Percentiles rank a stretch among this genome's conserved stretches.
These are phyloP conservation scores for Microctonus hyperodae DNA, from an alignment of 2,888 invertebrate species.

Conservation along the genomic window DNA sequence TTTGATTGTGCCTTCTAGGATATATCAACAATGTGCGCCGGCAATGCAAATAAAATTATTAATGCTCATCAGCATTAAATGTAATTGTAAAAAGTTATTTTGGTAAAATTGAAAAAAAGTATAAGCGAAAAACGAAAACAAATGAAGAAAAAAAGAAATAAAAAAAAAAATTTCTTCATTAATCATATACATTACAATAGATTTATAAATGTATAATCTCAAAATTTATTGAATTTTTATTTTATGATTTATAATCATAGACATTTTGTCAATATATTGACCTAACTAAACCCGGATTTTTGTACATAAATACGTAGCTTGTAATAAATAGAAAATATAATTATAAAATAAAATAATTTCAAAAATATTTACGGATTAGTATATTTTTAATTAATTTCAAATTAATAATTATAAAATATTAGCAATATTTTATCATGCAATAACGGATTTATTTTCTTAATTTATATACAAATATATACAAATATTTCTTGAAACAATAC, in stretches of 20 bases:
- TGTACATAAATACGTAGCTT: background rate
- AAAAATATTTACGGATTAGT: too few relatives aligned
- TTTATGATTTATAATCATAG: background rate
- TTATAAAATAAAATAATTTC: too few relatives aligned
- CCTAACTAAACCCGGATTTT: background rate
- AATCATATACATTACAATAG: background rate
- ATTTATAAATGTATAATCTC: background rate
- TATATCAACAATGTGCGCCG: constrained; percentile 6
- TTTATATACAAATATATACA: constrained; percentile 36
- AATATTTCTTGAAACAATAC: constrained; percentile 9
- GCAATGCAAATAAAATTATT: background rate
- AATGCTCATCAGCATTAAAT: background rate
- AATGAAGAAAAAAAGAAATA: background rate
- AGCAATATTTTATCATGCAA: background rate
- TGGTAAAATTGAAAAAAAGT: background rate
- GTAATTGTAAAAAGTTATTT: background rate
- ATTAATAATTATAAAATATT: background rate
- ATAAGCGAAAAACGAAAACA: too few relatives aligned
- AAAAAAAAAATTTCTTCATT: background rate
- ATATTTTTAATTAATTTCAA: background rate
- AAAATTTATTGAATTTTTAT: background rate
- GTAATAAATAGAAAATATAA: background rate
- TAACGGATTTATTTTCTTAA: constrained; percentile 25
- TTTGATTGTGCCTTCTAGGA: constrained; percentile 8
- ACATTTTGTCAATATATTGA: background rate